Percentiles rank a stretch among this genome's conserved stretches.
Evolutionary conservation across 2,888 invertebrate genomes (phyloP).

Genomic region (Macaria liturata): DNA sequence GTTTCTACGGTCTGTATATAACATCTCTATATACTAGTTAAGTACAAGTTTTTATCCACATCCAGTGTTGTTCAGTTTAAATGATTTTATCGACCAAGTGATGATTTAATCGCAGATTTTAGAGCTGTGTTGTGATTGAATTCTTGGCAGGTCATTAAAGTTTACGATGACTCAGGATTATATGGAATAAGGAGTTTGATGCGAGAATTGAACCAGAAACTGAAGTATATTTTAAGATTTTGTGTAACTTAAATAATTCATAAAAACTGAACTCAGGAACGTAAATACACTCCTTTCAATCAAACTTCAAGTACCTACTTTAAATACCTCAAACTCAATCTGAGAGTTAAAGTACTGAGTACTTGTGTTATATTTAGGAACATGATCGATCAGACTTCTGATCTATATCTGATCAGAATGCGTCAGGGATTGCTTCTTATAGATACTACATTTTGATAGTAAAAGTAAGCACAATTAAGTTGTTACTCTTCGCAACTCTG

Average conservation of each 20-base stretch:
- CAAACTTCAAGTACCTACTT: background rate
- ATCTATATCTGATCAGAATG: background rate
- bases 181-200: background rate
- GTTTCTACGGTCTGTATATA: no score
- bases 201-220: no score
- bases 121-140: constrained; percentile 16
- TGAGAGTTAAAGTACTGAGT: background rate
- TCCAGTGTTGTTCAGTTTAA: background rate
- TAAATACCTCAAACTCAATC: background rate
- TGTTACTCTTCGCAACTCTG: no score
- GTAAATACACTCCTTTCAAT: no score
- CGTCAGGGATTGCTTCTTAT: no score
- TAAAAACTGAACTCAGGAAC: no score
- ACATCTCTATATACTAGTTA: no score
- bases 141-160: constrained; percentile 9
- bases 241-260: no score
- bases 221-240: no score
- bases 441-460: no score
- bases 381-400: background rate
- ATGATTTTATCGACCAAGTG: constrained; percentile 18
- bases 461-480: no score
- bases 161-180: constrained; percentile 5
- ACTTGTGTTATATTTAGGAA: background rate
- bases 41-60: no score
- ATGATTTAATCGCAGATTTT: constrained; percentile 13